phyloP scores from a whole-genome alignment of 2,888 invertebrate genomes.

The Patella depressa region DNA sequence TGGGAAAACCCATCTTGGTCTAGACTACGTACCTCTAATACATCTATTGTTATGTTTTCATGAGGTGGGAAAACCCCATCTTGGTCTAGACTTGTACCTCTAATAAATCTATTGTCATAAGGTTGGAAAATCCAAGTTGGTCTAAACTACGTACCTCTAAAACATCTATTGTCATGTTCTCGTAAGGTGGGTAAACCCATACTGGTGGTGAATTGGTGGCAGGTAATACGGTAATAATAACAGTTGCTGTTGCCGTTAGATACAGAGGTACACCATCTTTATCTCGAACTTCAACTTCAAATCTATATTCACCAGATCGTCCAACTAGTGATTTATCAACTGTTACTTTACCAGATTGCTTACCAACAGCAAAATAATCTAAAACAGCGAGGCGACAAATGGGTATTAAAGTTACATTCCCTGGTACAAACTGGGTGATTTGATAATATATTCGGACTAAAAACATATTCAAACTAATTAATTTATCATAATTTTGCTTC shows the following conservation, averaged over 20 bases:
- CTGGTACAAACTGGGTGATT: no score
- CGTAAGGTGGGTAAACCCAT: constrained; percentile 83
- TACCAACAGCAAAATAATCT: constrained; percentile 84
- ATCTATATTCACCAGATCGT: constrained; percentile 75
- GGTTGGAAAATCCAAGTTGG: constrained; percentile 81
- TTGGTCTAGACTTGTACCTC: constrained; percentile 84
- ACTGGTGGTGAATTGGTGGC: constrained; percentile 80
- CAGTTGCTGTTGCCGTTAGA: constrained; percentile 74
- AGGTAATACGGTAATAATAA: constrained; percentile 76
- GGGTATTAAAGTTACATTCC: no score
- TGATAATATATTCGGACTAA: no score
- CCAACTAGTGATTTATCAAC: constrained; percentile 82
- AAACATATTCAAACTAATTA: no score
- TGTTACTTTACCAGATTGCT: constrained; percentile 85
- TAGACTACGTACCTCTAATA: constrained; percentile 74
- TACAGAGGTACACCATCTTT: constrained; percentile 74
- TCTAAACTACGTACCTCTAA: constrained; percentile 79
- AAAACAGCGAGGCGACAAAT: constrained; percentile 34
- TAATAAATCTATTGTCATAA: constrained; percentile 82
- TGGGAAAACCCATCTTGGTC: constrained; percentile 74
- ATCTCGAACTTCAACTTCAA: constrained; percentile 85
- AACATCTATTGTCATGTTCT: constrained; percentile 84
- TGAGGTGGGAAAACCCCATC: constrained; percentile 84
- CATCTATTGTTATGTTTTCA: constrained; percentile 80
- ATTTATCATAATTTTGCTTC: no score